These are phyloP conservation scores for Harlomillsia oculata DNA, from an alignment of 1,140 invertebrate species.

Conservation along the genomic window DNA sequence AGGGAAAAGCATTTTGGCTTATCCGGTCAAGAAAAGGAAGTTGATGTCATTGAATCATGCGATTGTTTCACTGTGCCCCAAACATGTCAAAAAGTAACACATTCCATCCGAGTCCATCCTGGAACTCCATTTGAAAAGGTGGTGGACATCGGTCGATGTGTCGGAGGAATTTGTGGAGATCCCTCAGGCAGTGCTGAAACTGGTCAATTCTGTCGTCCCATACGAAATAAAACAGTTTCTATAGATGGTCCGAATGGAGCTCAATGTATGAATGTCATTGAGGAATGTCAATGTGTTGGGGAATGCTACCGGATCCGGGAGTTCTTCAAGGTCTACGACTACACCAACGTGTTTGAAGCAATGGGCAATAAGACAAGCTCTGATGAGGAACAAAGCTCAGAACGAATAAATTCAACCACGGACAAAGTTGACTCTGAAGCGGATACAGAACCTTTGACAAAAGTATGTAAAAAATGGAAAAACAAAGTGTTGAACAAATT, in stretches of 20 bases:
- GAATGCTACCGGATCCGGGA: constrained; percentile 32
- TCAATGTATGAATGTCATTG: constrained; percentile 29
- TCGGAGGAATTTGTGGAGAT: constrained; percentile 42
- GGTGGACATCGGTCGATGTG: constrained; percentile 44
- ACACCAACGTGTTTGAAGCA: constrained; percentile 18
- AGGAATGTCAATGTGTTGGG: constrained; percentile 34
- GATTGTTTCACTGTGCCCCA: constrained; percentile 40
- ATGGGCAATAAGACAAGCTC: neutral
- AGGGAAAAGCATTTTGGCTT: constrained; percentile 24
- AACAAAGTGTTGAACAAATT: neutral
- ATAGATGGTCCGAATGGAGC: constrained; percentile 46
- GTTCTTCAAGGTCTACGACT: constrained; percentile 37
- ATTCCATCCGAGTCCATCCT: constrained; percentile 41
- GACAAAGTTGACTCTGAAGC: neutral
- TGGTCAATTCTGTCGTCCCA: constrained; percentile 37
- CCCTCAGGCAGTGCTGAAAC: constrained; percentile 4
- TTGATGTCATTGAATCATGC: constrained; percentile 43
- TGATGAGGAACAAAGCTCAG: neutral
- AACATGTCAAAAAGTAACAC: constrained; percentile 41
- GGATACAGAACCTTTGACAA: neutral
- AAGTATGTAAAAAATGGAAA: too few species aligned
- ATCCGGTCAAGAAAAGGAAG: constrained; percentile 31
- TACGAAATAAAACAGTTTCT: constrained; percentile 43
- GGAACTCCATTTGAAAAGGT: constrained; percentile 45
- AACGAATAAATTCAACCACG: neutral